Percentiles rank a stretch among this genome's conserved stretches.
phyloP scores from a whole-genome alignment of 2,888 invertebrate genomes.

The Drosophila formosana region DNA sequence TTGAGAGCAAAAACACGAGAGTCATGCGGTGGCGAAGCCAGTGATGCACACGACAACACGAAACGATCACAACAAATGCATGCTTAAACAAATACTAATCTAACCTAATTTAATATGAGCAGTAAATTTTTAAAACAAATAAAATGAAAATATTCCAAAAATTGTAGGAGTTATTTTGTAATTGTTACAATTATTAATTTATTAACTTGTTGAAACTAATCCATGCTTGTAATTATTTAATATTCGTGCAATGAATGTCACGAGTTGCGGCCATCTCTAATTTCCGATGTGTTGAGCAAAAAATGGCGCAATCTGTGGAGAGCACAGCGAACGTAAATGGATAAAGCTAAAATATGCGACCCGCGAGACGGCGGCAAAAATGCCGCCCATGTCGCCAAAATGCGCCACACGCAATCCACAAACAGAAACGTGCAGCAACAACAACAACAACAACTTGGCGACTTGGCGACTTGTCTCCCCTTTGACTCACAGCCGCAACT shows the following conservation, averaged over 20 bases:
- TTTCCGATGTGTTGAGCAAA: constrained; percentile 43
- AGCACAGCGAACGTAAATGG: constrained; percentile 63
- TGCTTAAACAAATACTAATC: neutral
- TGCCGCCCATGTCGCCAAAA: constrained; percentile 81
- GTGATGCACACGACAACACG: constrained; percentile 20
- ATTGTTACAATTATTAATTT: neutral
- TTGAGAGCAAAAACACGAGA: constrained; percentile 76
- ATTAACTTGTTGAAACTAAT: neutral
- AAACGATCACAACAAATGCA: constrained; percentile 1
- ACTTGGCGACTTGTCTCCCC: constrained; percentile 38
- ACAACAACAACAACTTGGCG: constrained; percentile 34
- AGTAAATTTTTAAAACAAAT: neutral
- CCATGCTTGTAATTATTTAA: neutral
- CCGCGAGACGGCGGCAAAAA: constrained; percentile 69
- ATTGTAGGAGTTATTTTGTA: neutral
- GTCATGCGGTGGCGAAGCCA: constrained; percentile 45
- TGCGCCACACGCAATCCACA: constrained; percentile 74
- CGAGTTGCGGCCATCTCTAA: constrained; percentile 39
- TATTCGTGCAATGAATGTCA: constrained; percentile 2
- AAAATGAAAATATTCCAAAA: neutral
- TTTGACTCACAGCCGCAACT: constrained; percentile 40
- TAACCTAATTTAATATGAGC: neutral
- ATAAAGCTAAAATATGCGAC: constrained; percentile 72
- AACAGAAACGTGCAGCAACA: constrained; percentile 53
- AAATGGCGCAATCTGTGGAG: constrained; percentile 76